Percentiles rank a stretch among this genome's conserved stretches.
phyloP scores from a whole-genome alignment of 2,888 invertebrate genomes.

The Busseola fusca region DNA sequence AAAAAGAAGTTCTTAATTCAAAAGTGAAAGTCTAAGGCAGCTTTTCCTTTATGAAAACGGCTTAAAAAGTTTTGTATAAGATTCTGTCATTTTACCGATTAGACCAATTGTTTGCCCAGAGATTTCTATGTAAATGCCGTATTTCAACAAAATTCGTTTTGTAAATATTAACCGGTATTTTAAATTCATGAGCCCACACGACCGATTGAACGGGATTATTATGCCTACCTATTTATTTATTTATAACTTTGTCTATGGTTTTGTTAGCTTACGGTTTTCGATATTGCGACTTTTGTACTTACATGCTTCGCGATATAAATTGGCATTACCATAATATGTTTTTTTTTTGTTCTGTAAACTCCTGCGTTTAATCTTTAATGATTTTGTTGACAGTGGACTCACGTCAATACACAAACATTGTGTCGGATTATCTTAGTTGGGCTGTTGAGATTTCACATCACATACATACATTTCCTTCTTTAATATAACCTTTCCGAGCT shows the following conservation, averaged over 20 bases:
- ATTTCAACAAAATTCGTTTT: slow-evolving; percentile 37
- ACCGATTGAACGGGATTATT: slow-evolving; percentile 5
- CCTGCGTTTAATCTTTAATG: background rate
- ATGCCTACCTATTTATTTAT: slow-evolving; percentile 32
- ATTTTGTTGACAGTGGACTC: background rate
- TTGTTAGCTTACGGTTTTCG: background rate
- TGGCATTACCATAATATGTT: no score
- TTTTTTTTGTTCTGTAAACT: background rate
- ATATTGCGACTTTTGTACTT: background rate
- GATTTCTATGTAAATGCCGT: slow-evolving; percentile 32
- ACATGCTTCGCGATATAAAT: background rate
- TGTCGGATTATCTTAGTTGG: background rate
- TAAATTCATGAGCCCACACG: slow-evolving; percentile 18
- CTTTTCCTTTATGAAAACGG: background rate
- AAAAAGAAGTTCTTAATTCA: background rate
- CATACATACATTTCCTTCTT: background rate
- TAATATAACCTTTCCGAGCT: background rate
- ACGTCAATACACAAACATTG: background rate
- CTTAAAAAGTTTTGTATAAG: background rate
- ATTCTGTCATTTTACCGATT: slow-evolving; percentile 19
- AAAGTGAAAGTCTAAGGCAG: background rate
- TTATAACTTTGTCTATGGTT: slow-evolving; percentile 18
- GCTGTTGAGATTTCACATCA: background rate
- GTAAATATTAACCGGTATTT: slow-evolving; percentile 42
- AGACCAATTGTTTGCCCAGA: slow-evolving; percentile 12